Conservation (phyloP, 2,113 vertebrate species). For the Myotis brandtii region DNA sequence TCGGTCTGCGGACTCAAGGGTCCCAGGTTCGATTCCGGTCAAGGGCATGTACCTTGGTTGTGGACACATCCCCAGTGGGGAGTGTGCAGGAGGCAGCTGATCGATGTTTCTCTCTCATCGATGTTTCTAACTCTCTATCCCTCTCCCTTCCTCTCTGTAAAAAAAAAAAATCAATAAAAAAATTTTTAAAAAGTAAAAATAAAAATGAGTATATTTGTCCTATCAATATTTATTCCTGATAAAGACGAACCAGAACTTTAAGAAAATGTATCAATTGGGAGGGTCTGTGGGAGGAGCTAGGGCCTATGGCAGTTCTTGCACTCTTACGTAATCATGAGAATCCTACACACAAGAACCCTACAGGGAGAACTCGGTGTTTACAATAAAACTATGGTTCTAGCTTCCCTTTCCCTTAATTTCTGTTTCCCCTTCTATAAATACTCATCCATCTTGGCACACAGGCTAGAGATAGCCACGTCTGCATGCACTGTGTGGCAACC, state of each 20-base stretch:
- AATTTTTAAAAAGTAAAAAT: no score
- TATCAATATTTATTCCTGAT: not conserved
- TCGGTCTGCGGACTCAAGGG: no score
- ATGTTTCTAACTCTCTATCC: no score
- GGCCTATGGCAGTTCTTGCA: not conserved
- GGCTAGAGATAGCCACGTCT: not conserved
- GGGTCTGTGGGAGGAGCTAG: not conserved
- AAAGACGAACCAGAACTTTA: not conserved
- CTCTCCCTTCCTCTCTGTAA: no score
- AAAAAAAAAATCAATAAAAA: no score
- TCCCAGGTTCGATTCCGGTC: no score
- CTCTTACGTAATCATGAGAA: not conserved
- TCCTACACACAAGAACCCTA: not conserved
- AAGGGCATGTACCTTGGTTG: no score
- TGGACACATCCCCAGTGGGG: no score
- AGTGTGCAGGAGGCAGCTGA: no score
- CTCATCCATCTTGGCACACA: not conserved
- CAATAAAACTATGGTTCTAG: not conserved
- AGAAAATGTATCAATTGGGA: not conserved
- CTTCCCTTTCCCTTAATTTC: not conserved
- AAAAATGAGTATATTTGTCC: constrained; percentile 13
- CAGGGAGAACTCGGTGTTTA: not conserved
- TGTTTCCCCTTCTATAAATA: not conserved
- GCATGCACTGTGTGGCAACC: not conserved
- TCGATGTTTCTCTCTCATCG: no score